phyloP scores from a whole-genome alignment of 2,113 vertebrate genomes.

The Charina bottae region DNA sequence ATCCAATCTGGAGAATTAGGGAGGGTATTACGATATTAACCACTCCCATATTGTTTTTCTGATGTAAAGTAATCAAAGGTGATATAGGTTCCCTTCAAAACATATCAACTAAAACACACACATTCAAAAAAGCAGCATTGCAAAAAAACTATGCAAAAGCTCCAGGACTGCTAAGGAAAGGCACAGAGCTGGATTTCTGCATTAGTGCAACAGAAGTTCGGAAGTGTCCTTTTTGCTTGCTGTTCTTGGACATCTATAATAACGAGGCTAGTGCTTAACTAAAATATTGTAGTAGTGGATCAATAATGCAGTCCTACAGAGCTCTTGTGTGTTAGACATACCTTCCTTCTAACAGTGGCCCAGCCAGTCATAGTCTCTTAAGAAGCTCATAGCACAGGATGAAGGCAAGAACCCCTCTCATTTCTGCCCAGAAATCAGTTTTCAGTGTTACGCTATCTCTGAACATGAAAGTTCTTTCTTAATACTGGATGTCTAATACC shows the following conservation, averaged over 20 bases:
- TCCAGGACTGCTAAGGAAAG: no score
- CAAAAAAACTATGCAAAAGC: background rate
- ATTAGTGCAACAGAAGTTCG: background rate
- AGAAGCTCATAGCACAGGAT: background rate
- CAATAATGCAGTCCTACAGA: background rate
- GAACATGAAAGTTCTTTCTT: background rate
- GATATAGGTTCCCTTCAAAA: no score
- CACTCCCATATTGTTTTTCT: no score
- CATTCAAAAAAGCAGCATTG: no score
- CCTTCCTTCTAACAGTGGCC: background rate
- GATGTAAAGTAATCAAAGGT: no score
- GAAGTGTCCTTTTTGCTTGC: background rate
- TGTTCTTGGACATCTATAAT: background rate
- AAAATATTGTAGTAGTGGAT: background rate
- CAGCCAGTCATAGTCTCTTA: background rate
- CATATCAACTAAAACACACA: no score
- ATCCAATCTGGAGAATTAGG: no score
- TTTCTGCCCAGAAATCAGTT: background rate
- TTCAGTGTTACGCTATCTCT: background rate
- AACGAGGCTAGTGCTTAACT: background rate
- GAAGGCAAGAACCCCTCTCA: background rate
- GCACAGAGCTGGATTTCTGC: background rate
- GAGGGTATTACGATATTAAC: no score
- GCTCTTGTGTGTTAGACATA: background rate
- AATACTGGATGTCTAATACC: background rate